Evolutionary conservation across 2,113 vertebrate species (phyloP).

Genomic region (Thamnophis sirtalis): DNA sequence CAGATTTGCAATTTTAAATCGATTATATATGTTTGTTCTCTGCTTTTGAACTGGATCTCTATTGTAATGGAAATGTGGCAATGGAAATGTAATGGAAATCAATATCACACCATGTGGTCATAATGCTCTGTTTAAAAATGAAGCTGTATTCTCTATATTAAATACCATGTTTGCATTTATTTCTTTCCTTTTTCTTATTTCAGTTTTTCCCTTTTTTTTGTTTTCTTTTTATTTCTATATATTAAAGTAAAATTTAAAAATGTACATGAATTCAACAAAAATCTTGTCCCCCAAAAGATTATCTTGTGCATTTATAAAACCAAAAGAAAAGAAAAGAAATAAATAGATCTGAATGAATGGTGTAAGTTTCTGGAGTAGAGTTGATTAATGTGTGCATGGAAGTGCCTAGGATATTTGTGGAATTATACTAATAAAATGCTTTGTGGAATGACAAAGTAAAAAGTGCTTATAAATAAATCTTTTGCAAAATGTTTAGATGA

Average conservation of each 20-base stretch:
- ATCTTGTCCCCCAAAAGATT: neutral
- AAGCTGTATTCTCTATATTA: neutral
- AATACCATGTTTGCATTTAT: neutral
- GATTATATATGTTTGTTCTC: neutral
- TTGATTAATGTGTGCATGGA: neutral
- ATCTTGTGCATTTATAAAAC: neutral
- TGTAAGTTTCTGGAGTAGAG: neutral
- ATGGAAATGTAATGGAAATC: neutral
- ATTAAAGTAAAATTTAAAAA: neutral
- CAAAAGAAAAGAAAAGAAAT: neutral
- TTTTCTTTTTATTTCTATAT: neutral
- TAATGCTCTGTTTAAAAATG: neutral
- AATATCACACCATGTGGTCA: neutral
- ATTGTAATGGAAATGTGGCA: neutral
- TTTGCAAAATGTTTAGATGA: neutral
- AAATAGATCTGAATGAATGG: neutral
- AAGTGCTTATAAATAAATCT: neutral
- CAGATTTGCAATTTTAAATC: neutral
- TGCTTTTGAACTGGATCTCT: neutral
- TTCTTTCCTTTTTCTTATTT: neutral
- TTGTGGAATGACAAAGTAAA: neutral
- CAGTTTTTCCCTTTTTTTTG: neutral
- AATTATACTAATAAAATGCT: neutral
- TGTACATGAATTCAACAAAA: neutral
- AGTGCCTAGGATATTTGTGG: neutral